Conservation (phyloP, 35 echinoderm and acorn worm species). For the Lytechinus pictus region DNA sequence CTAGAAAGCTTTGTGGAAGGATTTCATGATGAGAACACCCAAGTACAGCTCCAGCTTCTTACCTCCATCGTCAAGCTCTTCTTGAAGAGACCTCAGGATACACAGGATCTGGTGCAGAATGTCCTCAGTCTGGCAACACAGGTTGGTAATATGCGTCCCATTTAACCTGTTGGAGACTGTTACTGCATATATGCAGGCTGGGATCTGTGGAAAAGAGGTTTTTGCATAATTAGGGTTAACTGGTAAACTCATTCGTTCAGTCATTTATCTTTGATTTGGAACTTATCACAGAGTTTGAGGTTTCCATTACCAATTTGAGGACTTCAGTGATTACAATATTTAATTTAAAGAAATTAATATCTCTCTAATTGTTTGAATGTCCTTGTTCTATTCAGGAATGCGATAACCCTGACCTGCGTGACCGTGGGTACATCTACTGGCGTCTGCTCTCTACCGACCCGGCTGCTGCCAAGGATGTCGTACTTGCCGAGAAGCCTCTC, state of each 20-base stretch:
- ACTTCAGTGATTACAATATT: no score
- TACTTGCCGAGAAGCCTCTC: constrained; percentile 96
- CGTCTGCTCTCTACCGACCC: constrained; percentile 96
- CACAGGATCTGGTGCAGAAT: constrained; percentile 92
- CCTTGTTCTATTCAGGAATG: constrained; percentile 74
- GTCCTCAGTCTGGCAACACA: constrained; percentile 94
- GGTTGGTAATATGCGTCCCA: constrained; percentile 53
- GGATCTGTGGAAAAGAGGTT: background rate
- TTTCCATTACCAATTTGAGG: no score
- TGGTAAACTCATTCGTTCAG: background rate
- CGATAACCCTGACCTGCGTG: constrained; percentile 97
- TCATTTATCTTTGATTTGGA: background rate
- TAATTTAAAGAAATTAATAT: no score
- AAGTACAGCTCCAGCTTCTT: constrained; percentile 90
- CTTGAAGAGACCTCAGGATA: constrained; percentile 91
- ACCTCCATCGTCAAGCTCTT: constrained; percentile 97
- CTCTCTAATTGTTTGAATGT: background rate
- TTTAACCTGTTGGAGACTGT: background rate
- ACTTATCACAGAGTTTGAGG: no score
- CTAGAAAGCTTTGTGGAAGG: constrained; percentile 99
- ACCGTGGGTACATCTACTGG: constrained; percentile 99
- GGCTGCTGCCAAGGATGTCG: constrained; percentile 95
- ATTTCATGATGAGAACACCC: constrained; percentile 99
- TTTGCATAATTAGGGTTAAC: background rate
- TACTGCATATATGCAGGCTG: background rate